Conservation (phyloP, 1,140 invertebrate genomes). For the Ostrea denselamellosa region DNA sequence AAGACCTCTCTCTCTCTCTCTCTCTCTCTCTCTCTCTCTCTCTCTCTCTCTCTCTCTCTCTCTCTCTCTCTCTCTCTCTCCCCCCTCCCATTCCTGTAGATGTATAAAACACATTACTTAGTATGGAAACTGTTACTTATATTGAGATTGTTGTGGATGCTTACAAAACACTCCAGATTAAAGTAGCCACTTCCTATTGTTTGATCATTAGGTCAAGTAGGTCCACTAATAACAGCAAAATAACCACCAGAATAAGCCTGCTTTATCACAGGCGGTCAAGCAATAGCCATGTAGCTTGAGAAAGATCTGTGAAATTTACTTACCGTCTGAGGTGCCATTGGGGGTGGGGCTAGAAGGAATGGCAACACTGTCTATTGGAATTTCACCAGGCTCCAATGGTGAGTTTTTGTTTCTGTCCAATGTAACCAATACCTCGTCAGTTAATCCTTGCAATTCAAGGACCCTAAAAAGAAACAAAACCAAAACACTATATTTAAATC, state of each 20-base stretch:
- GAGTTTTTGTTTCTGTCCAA: slow-evolving; percentile 43
- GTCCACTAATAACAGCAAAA: slow-evolving; percentile 38
- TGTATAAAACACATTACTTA: slow-evolving; percentile 5
- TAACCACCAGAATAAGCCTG: neutral
- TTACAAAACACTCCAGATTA: neutral
- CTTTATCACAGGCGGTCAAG: slow-evolving; percentile 10
- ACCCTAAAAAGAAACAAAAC: slow-evolving; percentile 32
- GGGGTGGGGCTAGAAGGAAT: slow-evolving; percentile 41
- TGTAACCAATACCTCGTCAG: neutral
- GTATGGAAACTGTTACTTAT: slow-evolving; percentile 28
- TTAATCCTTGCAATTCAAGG: slow-evolving; percentile 44
- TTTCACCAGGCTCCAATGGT: slow-evolving; percentile 39
- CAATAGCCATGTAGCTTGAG: neutral
- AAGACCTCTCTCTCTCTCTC: no score
- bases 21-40: no score
- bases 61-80: no score
- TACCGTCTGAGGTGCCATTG: slow-evolving; percentile 57
- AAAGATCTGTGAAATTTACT: slow-evolving; percentile 29
- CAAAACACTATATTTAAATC: neutral
- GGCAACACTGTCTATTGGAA: slow-evolving; percentile 18
- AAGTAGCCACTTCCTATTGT: slow-evolving; percentile 18
- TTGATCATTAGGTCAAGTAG: neutral
- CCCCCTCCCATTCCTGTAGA: neutral
- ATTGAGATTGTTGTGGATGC: slow-evolving; percentile 21
- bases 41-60: no score